These are phyloP conservation scores for Oncorhynchus nerka DNA, from an alignment of 2,113 vertebrate genomes.

Conservation along the genomic window DNA sequence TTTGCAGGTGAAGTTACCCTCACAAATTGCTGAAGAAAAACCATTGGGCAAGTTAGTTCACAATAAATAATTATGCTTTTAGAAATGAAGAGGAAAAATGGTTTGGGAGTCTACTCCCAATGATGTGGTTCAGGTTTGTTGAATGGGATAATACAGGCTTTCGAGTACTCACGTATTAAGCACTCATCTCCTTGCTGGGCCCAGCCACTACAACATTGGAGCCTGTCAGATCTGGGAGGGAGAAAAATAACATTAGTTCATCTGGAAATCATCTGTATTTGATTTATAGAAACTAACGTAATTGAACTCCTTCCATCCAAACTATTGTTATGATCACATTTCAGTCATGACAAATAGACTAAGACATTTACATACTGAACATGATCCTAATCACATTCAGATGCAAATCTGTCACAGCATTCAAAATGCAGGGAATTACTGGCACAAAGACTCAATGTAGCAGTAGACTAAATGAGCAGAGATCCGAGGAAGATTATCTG, in stretches of 20 bases:
- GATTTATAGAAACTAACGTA: neutral
- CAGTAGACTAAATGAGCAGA: neutral
- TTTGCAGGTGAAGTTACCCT: constrained; percentile 97
- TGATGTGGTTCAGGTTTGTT: neutral
- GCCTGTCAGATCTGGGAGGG: constrained; percentile 73
- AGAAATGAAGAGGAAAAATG: neutral
- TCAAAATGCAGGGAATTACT: neutral
- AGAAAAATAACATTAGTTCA: neutral
- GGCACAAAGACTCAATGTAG: neutral
- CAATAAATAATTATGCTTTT: constrained; percentile 3
- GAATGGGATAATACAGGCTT: neutral
- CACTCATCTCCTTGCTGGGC: constrained; percentile 89
- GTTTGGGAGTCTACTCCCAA: constrained; percentile 50
- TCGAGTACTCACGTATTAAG: constrained; percentile 73
- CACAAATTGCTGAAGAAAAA: constrained; percentile 76
- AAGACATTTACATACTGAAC: no score
- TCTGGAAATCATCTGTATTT: neutral
- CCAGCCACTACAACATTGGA: constrained; percentile 89
- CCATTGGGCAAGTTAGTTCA: neutral
- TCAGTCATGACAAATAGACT: no score
- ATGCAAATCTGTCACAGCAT: no score
- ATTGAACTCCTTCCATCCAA: no score
- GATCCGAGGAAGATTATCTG: neutral
- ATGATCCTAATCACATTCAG: no score
- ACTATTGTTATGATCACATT: no score